These are phyloP conservation scores for Pyrgilauda ruficollis DNA, from an alignment of 2,113 vertebrate genomes.

Conservation along the genomic window DNA sequence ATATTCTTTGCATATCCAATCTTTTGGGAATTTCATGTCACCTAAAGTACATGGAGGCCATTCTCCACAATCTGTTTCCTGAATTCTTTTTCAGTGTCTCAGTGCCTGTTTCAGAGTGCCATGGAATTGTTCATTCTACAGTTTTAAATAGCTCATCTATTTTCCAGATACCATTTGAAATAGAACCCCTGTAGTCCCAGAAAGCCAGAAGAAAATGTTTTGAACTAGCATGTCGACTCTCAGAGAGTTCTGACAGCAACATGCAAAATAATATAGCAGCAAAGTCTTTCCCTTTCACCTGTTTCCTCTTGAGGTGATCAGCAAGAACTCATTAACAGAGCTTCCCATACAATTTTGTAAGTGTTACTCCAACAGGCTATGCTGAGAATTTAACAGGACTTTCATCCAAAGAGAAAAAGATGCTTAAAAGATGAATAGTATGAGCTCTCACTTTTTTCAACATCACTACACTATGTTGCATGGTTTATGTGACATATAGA, in stretches of 20 bases:
- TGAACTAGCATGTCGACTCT: neutral
- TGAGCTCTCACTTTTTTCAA: neutral
- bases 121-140: neutral
- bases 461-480: neutral
- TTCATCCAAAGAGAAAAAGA: neutral
- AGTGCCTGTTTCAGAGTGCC: neutral
- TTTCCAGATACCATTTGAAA: neutral
- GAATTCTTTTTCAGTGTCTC: neutral
- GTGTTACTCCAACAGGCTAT: neutral
- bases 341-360: neutral
- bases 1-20: neutral
- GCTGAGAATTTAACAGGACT: neutral
- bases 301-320: neutral
- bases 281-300: neutral
- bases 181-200: neutral
- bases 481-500: neutral
- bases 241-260: neutral
- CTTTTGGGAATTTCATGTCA: neutral
- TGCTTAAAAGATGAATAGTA: neutral
- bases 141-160: neutral
- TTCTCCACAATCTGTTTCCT: neutral
- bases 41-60: neutral
- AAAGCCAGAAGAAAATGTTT: neutral
- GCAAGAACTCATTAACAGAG: neutral
- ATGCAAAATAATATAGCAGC: neutral